phyloP scores from a whole-genome alignment of 2,113 vertebrate species.

The Pithys albifrons region DNA sequence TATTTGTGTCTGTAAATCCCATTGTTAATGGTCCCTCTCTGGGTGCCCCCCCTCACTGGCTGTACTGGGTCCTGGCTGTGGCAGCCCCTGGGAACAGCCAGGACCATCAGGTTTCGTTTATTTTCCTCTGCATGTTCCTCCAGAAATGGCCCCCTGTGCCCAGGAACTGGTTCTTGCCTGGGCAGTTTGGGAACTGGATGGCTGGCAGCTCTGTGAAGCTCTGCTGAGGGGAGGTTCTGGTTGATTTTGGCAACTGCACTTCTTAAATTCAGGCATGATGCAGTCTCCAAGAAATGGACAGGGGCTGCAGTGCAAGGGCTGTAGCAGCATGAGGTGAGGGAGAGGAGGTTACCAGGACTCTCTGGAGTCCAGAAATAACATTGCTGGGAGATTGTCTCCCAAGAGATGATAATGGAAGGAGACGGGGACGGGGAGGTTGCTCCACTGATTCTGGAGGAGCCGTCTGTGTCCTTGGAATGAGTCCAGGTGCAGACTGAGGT shows the following conservation, averaged over 20 bases:
- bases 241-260: neutral
- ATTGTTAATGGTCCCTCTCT: neutral
- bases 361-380: neutral
- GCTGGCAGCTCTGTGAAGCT: neutral
- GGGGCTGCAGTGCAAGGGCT: neutral
- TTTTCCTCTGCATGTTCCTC: neutral
- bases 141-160: neutral
- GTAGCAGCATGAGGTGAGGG: neutral
- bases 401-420: neutral
- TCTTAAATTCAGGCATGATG: neutral
- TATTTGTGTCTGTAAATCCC: neutral
- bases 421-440: accelerated
- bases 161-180: neutral
- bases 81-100: neutral
- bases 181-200: neutral
- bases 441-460: neutral
- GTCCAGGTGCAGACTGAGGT: neutral
- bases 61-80: neutral
- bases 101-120: neutral
- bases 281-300: neutral
- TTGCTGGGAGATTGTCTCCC: neutral
- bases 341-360: neutral
- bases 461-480: accelerated
- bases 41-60: neutral
- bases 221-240: neutral